Percentiles rank a stretch among this genome's conserved stretches.
phyloP scores from a whole-genome alignment of 2,888 invertebrate genomes.

The Machimus atricapillus region DNA sequence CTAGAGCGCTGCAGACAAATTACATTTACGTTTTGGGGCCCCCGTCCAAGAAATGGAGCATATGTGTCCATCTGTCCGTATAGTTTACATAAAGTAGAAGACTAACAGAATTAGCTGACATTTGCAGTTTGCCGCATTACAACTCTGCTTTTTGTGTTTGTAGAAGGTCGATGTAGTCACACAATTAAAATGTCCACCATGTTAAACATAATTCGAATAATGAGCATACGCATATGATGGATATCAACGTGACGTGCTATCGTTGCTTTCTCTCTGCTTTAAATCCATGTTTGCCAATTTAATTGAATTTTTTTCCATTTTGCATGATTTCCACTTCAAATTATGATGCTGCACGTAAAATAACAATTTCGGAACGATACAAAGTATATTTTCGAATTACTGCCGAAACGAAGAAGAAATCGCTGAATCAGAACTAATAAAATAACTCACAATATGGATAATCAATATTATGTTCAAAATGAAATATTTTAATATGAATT shows the following conservation, averaged over 20 bases:
- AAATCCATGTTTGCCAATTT: not conserved
- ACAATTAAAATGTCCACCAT: not conserved
- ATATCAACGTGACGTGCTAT: not conserved
- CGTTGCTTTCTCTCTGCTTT: not conserved
- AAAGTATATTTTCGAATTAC: not conserved
- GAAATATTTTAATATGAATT: no score
- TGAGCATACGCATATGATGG: not conserved
- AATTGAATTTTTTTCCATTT: not conserved
- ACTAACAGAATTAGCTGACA: not conserved
- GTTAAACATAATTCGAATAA: not conserved
- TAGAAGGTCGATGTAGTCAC: not conserved
- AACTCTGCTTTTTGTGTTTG: not conserved
- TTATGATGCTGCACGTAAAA: not conserved
- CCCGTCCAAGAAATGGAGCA: not conserved
- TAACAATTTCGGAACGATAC: not conserved
- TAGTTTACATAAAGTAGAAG: not conserved
- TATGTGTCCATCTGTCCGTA: not conserved
- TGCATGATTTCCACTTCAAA: not conserved
- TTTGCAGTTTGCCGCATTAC: not conserved
- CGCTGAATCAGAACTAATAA: no score
- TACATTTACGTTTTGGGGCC: not conserved
- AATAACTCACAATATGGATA: no score
- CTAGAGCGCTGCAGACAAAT: not conserved
- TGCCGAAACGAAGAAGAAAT: no score
- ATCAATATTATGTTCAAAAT: no score